Evolutionary conservation across 2,113 vertebrate genomes (phyloP).

Genomic region (Odontesthes bonariensis): DNA sequence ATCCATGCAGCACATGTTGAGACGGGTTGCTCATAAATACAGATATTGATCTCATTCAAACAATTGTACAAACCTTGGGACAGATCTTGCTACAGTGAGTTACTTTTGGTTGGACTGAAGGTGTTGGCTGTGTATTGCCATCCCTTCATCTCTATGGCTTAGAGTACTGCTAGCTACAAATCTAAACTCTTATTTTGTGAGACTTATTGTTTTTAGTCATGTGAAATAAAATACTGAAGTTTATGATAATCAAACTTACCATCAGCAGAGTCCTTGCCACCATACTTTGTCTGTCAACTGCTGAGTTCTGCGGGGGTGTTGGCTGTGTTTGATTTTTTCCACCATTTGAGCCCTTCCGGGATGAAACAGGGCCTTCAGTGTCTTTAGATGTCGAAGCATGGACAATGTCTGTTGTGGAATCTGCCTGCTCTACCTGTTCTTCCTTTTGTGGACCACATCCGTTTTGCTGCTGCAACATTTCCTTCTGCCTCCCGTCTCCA

Average conservation of each 20-base stretch:
- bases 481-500: slow-evolving; percentile 51
- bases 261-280: slow-evolving; percentile 58
- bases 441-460: slow-evolving; percentile 37
- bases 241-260: slow-evolving; percentile 31
- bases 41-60: neutral
- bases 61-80: neutral
- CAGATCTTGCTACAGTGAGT: neutral
- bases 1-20: too few species aligned
- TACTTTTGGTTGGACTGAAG: neutral
- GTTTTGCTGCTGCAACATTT: slow-evolving; percentile 57
- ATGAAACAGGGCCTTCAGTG: neutral
- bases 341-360: slow-evolving; percentile 7
- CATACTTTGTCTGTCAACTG: slow-evolving; percentile 59
- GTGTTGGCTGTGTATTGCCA: neutral
- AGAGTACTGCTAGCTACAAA: neutral
- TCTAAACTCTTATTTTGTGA: neutral
- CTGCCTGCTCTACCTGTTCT: neutral
- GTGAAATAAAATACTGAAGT: too few species aligned
- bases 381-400: slow-evolving; percentile 58
- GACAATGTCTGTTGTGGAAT: slow-evolving; percentile 33
- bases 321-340: slow-evolving; percentile 40
- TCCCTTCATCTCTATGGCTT: neutral
- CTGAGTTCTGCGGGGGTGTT: slow-evolving; percentile 50
- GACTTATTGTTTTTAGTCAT: too few species aligned
- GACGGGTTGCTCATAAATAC: too few species aligned